Percentiles rank a stretch among this genome's conserved stretches.
Evolutionary conservation across 2,113 vertebrate genomes (phyloP).

Genomic region (Psittacus erithacus): DNA sequence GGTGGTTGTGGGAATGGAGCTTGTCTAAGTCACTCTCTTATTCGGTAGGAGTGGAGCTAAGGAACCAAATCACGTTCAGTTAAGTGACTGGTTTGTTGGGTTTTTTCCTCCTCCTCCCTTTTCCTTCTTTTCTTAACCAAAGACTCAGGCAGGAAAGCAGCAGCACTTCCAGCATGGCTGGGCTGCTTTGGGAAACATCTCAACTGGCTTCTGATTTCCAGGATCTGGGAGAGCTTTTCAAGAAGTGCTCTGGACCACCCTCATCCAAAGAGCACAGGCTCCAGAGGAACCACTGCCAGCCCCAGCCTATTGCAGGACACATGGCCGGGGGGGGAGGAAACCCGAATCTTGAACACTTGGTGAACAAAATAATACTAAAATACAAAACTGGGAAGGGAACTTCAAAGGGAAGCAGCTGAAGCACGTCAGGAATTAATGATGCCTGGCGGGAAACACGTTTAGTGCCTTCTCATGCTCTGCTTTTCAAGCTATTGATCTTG

Average conservation of each 20-base stretch:
- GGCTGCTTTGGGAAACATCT: slow-evolving; percentile 52
- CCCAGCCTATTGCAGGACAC: slow-evolving; percentile 36
- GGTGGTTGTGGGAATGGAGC: background rate
- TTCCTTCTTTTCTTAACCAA: slow-evolving; percentile 59
- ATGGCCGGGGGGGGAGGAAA: background rate
- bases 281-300: background rate
- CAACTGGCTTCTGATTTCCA: slow-evolving; percentile 64
- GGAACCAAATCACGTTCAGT: background rate
- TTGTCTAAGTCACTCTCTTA: slow-evolving; percentile 11
- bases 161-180: slow-evolving; percentile 25
- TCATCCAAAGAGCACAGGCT: slow-evolving; percentile 41
- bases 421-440: slow-evolving; percentile 53
- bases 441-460: slow-evolving; percentile 63
- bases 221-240: slow-evolving; percentile 46
- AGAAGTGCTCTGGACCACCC: slow-evolving; percentile 60
- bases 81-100: background rate
- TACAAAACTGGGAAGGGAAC: background rate
- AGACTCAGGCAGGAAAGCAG: slow-evolving; percentile 42
- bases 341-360: slow-evolving; percentile 10
- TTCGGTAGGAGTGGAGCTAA: background rate
- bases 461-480: slow-evolving; percentile 49
- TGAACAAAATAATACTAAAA: background rate
- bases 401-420: slow-evolving; percentile 58
- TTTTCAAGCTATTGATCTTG: slow-evolving; percentile 72
- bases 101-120: background rate